Evolutionary conservation across 2,888 invertebrate genomes (phyloP), one percentile per base, ranked within the genome.

Genomic region (Lithophane socia): DNA sequence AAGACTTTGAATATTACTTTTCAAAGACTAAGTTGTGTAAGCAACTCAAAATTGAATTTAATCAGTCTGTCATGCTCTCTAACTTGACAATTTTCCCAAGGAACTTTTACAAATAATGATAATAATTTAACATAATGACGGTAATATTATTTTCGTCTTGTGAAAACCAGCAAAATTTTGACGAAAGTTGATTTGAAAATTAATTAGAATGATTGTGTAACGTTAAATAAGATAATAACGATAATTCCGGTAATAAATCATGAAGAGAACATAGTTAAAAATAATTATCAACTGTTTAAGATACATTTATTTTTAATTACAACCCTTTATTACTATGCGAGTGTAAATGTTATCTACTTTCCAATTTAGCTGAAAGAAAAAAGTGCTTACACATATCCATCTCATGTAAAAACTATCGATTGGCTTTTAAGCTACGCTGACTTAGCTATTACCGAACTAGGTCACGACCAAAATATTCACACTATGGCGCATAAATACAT

Each of bases 391-490:
- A 67, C 61, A 67, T 42, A 49, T 18, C 8, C 52, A 58, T 49
- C 49, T 21, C 12, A 58, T 29, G 65, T 77, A 54, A 71, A 82
- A 82, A 71, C 65, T 82, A 80, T 80, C 60, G 80, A 82, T 77
- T 65, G 9, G 42, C 49, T 77, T 71, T 82, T 61, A 71, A 42
- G 29, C 37, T 24, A 29, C 42, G 60, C 83, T 83, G 56, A 83
- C 72, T 80, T 71, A 61, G 73, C 85, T 70, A 37, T 76, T 70
- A 61, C 49, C 4, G n/a, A 81, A 77, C 52, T 83, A 21, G 77
- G 83, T 84, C 82, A 84, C 58, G 69, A 72, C 52, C 79, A 82
- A 73, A 73, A 70, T 79, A 74, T 74, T 73, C 58, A 70, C 58
- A 52, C 47, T 42, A 37, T 29, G 21, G 18, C n/a, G 52, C 70